These are phyloP conservation scores for Carcinoscorpius rotundicauda DNA, from an alignment of 1,140 invertebrate genomes.

Conservation along the genomic window DNA sequence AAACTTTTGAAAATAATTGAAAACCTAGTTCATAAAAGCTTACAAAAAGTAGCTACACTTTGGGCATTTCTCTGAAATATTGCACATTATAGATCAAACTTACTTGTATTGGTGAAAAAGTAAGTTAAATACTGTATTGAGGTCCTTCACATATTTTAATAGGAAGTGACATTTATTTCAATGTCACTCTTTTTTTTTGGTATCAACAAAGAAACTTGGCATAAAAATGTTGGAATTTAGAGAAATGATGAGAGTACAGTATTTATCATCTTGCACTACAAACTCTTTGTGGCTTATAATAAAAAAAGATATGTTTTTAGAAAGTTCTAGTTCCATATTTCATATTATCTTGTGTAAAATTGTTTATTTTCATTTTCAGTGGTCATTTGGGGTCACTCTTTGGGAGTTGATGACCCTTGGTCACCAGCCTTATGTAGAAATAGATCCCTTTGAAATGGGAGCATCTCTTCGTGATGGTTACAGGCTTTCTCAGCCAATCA, in stretches of 20 bases:
- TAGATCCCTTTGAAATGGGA: constrained; percentile 83
- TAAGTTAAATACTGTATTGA: no score
- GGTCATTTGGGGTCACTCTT: constrained; percentile 83
- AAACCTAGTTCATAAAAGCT: no score
- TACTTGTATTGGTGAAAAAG: no score
- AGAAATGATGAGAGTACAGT: constrained; percentile 4
- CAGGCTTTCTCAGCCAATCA: constrained; percentile 73
- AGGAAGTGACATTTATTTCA: background rate
- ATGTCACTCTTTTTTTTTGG: constrained; percentile 9
- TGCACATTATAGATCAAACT: no score
- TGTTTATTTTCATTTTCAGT: constrained; percentile 44
- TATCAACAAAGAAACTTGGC: no score
- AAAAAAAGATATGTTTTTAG: constrained; percentile 3
- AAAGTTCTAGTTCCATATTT: no score
- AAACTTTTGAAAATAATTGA: no score
- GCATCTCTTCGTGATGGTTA: constrained; percentile 76
- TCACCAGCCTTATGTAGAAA: constrained; percentile 71
- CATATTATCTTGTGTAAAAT: no score
- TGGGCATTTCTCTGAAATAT: no score
- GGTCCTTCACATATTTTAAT: background rate
- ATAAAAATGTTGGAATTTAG: constrained; percentile 1
- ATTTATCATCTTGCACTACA: constrained; percentile 3
- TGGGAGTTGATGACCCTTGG: constrained; percentile 89
- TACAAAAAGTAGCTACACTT: no score
- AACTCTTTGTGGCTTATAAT: constrained; percentile 12